Base-by-base conservation (phyloP, 2,888 invertebrate species). In the Patella depressa region DNA sequence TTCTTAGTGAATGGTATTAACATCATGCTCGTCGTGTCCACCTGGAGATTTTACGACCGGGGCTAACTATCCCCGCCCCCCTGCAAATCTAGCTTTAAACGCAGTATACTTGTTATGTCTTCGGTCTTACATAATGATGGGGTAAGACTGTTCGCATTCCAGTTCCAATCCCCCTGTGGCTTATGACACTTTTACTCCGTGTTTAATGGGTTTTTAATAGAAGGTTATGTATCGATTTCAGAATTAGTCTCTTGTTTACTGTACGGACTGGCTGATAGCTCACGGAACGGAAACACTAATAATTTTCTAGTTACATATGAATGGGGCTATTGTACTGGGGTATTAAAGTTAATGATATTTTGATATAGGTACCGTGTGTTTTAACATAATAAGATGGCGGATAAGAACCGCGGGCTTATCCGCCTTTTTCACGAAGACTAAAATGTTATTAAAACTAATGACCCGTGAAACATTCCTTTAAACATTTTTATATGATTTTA, bases 171-270 rank as follows among this genome's bases (percentile, higher is more conserved):
- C 45, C 65, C 65, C 65, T 65, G 65, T 65, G 65, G 65, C 65
- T 65, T 65, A 65, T 65, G 65, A 65, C 65, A 65, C 65, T 65
- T 65, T 65, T 65, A 65, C 65, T 65, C 24, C 19, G 65, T 65
- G 65, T 65, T 65, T 65, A 65, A 65, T 65, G 65, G 65, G 14
- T 65, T 15, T 65, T 65, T 65, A 65, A 65, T 65, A 65, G 19
- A 12, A 24, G 65, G 65, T 65, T 65, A 12, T 65, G 65, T 65
- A 65, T 65, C 65, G 11, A 65, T 24, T 24, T 11, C 65, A 65
- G 65, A 65, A 65, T 65, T n/a, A 65, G 65, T 15, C 65, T 19
- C 65, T 65, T 65, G 65, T 65, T 65, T 65, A 65, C 65, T 15
- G 17, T 65, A 65, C 65, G 19, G 65, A 65, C 24, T 65, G 65